A percentile compares a stretch with the other conserved stretches of the same genome.
phyloP scores from a whole-genome alignment of 2,888 invertebrate genomes.

The Mesorhabditis spiculigera region DNA sequence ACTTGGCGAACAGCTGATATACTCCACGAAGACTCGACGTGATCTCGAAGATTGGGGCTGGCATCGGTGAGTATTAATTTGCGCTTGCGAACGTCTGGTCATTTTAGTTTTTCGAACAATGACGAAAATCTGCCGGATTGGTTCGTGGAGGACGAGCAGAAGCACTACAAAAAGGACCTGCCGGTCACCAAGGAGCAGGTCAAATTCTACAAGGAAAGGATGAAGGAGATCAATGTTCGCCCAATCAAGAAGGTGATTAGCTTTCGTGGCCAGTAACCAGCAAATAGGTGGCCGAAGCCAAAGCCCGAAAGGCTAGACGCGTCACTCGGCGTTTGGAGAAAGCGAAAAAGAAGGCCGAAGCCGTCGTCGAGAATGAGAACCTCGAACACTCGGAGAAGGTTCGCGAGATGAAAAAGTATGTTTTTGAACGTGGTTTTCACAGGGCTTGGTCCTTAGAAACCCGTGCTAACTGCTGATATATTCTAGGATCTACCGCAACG shows the following conservation, averaged over 20 bases:
- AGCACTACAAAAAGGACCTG: constrained; percentile 78
- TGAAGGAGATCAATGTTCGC: constrained; percentile 79
- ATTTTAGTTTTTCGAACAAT: constrained; percentile 74
- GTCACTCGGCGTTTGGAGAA: constrained; percentile 75
- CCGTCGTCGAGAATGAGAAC: constrained; percentile 73
- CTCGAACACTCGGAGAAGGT: constrained; percentile 84
- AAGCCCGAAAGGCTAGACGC: constrained; percentile 88
- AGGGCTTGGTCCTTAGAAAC: neutral
- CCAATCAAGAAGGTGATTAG: constrained; percentile 79
- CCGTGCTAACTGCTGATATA: neutral
- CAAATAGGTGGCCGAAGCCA: constrained; percentile 81
- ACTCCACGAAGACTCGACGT: constrained; percentile 82
- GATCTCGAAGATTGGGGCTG: constrained; percentile 66
- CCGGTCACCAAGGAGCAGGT: constrained; percentile 71
- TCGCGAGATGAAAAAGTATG: constrained; percentile 54
- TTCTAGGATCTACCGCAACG: constrained; percentile 75
- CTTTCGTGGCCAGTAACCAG: neutral
- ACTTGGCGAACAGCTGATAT: constrained; percentile 82
- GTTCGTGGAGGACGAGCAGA: constrained; percentile 89
- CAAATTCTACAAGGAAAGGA: constrained; percentile 76
- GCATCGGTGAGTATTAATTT: constrained; percentile 38
- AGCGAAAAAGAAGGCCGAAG: constrained; percentile 90
- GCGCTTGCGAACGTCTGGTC: neutral
- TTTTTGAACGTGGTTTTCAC: neutral
- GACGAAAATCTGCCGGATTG: constrained; percentile 88